Evolutionary conservation across 2,113 vertebrate genomes (phyloP).

Genomic region (Falcunculus frontatus): DNA sequence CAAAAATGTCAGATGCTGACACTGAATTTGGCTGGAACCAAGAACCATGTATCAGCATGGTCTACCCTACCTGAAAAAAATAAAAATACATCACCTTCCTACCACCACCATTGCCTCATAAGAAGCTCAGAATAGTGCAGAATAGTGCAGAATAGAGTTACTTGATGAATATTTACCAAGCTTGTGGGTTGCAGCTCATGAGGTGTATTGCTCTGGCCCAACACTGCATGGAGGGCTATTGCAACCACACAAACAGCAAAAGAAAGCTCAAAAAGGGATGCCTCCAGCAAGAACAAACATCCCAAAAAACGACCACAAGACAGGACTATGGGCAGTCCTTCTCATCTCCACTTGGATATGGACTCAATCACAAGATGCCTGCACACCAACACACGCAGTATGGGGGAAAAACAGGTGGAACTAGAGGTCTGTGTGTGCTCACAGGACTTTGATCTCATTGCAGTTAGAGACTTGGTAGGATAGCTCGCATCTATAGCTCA

Average conservation of each 20-base stretch:
- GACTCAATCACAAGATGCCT: background rate
- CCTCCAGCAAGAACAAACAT: background rate
- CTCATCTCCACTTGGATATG: background rate
- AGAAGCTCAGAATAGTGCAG: background rate
- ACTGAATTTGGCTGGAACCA: background rate
- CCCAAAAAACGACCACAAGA: background rate
- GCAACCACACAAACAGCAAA: background rate
- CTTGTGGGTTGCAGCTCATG: background rate
- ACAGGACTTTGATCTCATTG: background rate
- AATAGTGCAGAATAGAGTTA: background rate
- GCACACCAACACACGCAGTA: background rate
- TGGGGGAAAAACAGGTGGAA: background rate
- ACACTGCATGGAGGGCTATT: background rate
- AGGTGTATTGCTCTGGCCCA: background rate
- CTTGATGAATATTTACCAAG: background rate
- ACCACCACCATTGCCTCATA: rapidly evolving
- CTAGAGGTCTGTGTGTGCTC: background rate
- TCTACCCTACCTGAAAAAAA: background rate
- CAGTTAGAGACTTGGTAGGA: background rate
- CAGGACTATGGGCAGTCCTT: background rate
- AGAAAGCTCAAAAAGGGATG: background rate
- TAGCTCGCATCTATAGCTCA: too few relatives aligned
- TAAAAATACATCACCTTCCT: background rate
- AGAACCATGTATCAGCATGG: background rate
- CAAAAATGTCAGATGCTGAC: background rate